Conservation (phyloP, 2,797 vertebrate species). For the Diplodus puntazzo region DNA sequence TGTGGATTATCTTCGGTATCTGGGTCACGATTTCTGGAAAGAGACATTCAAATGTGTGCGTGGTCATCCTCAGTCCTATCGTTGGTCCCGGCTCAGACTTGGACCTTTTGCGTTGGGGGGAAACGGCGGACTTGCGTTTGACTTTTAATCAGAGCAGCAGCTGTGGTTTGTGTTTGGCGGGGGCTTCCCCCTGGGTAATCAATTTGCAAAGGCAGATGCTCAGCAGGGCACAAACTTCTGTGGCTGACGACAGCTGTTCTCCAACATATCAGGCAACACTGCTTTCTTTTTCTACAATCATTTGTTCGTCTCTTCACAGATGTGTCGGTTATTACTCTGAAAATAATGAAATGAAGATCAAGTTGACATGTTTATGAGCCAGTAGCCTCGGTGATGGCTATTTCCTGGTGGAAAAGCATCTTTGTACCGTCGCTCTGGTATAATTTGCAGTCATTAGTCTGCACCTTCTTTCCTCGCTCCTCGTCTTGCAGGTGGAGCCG, state of each 20-base stretch:
- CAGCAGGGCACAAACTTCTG: conserved; percentile 67
- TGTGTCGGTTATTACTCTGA: background rate
- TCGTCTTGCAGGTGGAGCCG: conserved; percentile 26
- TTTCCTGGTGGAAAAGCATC: background rate
- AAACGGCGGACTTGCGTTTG: conserved; percentile 49
- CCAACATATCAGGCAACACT: conserved; percentile 58
- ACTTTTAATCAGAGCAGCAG: conserved; percentile 82
- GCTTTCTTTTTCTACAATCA: conserved; percentile 13
- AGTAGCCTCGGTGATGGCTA: background rate
- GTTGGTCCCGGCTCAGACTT: conserved; percentile 7
- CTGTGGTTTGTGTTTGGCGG: conserved; percentile 63
- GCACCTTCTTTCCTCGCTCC: background rate
- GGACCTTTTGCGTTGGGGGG: conserved; percentile 4
- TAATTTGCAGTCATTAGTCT: conserved; percentile 26
- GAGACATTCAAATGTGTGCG: too few species aligned
- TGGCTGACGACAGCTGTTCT: conserved; percentile 74
- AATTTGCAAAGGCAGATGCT: conserved; percentile 84
- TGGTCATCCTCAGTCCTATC: background rate
- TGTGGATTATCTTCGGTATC: too few species aligned
- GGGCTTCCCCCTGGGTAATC: conserved; percentile 80
- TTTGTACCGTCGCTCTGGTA: background rate
- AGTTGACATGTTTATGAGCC: background rate
- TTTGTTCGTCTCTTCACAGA: conserved; percentile 16
- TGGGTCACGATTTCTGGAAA: too few species aligned
- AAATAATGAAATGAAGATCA: background rate